phyloP scores from a whole-genome alignment of 2,113 vertebrate genomes.

The Mus pahari region DNA sequence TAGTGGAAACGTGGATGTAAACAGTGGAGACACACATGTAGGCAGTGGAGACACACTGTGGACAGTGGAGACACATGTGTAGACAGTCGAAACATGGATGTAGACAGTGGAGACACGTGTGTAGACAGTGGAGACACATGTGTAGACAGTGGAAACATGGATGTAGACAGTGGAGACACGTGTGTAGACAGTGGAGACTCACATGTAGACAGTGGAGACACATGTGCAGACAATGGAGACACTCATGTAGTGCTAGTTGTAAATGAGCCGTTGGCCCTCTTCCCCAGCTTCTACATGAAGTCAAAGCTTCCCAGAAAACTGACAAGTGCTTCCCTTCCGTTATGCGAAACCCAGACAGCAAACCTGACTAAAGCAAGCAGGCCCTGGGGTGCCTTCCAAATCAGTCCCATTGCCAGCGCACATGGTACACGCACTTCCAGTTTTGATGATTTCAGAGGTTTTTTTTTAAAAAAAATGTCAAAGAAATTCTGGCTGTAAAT shows the following conservation, averaged over 20 bases:
- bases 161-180: too few relatives aligned
- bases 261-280: background rate
- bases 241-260: background rate
- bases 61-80: too few relatives aligned
- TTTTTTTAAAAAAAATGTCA: conserved; percentile 76
- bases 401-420: conserved; percentile 63
- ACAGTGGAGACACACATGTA: too few relatives aligned
- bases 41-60: too few relatives aligned
- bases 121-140: too few relatives aligned
- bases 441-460: conserved; percentile 80
- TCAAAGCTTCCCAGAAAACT: conserved; percentile 50
- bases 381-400: conserved; percentile 69
- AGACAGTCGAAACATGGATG: too few relatives aligned
- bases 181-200: too few relatives aligned
- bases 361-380: conserved; percentile 38
- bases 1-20: too few relatives aligned
- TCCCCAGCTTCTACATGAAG: background rate
- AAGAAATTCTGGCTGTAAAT: conserved; percentile 76
- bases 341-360: conserved; percentile 65
- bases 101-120: too few relatives aligned
- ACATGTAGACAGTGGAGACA: too few relatives aligned
- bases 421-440: conserved; percentile 77
- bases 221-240: background rate
- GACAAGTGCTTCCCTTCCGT: conserved; percentile 69
- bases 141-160: too few relatives aligned